A percentile compares a stretch with the other conserved stretches of the same genome.
Evolutionary conservation across 2,113 vertebrate genomes (phyloP).

Genomic region (Sakesphorus luctuosus): DNA sequence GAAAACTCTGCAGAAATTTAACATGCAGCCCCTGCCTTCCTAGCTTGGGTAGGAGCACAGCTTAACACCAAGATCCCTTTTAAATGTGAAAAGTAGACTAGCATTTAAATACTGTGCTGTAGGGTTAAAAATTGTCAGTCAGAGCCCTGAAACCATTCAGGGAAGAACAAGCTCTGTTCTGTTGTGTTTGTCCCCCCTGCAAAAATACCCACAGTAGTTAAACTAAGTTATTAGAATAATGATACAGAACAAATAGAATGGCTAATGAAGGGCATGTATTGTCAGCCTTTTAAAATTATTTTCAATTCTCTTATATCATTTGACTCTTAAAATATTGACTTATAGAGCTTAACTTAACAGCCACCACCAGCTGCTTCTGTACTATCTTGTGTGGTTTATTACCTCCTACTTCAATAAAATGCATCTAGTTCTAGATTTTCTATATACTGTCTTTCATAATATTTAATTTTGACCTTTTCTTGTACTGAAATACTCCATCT

Average conservation of each 20-base stretch:
- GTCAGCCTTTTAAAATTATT: background rate
- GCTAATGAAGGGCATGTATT: background rate
- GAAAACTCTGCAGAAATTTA: background rate
- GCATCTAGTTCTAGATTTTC: background rate
- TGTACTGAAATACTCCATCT: background rate
- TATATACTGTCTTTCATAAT: background rate
- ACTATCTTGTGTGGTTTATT: background rate
- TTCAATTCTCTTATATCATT: background rate
- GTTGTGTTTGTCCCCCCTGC: accelerated
- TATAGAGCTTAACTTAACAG: background rate
- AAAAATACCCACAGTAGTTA: background rate
- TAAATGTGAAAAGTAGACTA: background rate
- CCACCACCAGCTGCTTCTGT: background rate
- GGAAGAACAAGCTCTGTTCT: background rate
- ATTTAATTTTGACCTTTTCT: background rate
- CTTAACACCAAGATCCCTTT: background rate
- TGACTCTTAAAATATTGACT: background rate
- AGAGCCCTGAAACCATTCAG: background rate
- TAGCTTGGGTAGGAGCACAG: background rate
- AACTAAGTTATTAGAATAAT: background rate
- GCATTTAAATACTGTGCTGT: background rate
- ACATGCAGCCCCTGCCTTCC: background rate
- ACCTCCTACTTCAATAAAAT: background rate
- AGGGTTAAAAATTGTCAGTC: background rate
- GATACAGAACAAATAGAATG: background rate